Evolutionary conservation across 2,888 invertebrate species (phyloP).

Genomic region (Orthosia gothica): DNA sequence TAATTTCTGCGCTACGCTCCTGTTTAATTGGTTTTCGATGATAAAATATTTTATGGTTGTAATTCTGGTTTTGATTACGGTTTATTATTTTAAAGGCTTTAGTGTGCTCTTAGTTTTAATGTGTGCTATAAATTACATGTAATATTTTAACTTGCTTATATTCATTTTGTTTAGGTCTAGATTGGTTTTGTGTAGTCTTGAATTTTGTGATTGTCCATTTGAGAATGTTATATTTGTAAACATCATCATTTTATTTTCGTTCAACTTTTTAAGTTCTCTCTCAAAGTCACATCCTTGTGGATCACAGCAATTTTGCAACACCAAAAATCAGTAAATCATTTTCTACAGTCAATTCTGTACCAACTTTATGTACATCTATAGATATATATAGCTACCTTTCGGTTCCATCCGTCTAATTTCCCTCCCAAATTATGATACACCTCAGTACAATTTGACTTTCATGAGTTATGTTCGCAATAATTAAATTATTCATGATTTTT

Average conservation of each 20-base stretch:
- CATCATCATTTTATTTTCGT: too few relatives aligned
- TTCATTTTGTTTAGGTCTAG: not conserved
- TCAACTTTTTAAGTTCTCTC: too few relatives aligned
- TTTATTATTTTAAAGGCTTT: not conserved
- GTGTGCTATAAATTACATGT: not conserved
- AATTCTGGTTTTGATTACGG: not conserved
- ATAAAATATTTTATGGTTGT: conserved; percentile 22
- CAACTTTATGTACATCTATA: not conserved
- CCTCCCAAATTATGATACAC: conserved; percentile 59
- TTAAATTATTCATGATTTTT: conserved; percentile 62
- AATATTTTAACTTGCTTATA: too few relatives aligned
- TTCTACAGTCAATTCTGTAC: not conserved
- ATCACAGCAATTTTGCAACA: too few relatives aligned
- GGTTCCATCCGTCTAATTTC: conserved; percentile 39
- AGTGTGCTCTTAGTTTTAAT: not conserved
- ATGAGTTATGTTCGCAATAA: conserved; percentile 61
- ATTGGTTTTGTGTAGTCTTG: too few relatives aligned
- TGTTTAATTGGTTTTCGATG: conserved; percentile 43
- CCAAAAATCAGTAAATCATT: not conserved
- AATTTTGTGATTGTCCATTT: too few relatives aligned
- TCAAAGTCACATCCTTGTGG: too few relatives aligned
- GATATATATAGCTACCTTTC: conserved; percentile 2
- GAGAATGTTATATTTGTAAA: too few relatives aligned
- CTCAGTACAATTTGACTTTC: conserved; percentile 65
- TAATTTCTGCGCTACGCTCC: conserved; percentile 20